Evolutionary conservation across 2,888 invertebrate species (phyloP).

Genomic region (Lasiommata megera): DNA sequence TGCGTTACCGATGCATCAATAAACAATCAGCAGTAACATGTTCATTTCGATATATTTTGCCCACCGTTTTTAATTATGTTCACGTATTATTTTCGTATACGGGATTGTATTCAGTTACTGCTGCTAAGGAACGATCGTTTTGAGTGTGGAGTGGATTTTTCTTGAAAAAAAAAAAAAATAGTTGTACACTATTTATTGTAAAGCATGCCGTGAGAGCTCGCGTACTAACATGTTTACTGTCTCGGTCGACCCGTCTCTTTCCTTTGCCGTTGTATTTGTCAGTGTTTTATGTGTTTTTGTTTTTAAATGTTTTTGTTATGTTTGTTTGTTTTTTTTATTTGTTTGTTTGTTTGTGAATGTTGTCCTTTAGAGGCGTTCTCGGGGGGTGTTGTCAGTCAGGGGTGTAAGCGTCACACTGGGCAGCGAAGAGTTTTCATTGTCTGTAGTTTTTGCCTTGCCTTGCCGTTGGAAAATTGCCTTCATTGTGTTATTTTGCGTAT

Average conservation of each 20-base stretch:
- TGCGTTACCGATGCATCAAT: conserved; percentile 52
- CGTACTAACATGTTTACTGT: conserved; percentile 59
- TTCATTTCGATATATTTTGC: conserved; percentile 34
- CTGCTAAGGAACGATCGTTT: conserved; percentile 58
- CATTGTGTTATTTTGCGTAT: conserved; percentile 72
- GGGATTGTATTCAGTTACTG: conserved; percentile 71
- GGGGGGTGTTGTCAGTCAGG: conserved; percentile 61
- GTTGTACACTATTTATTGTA: conserved; percentile 47
- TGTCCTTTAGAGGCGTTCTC: conserved; percentile 59
- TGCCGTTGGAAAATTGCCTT: conserved; percentile 62
- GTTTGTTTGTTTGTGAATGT: conserved; percentile 65
- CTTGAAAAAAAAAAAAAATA: conserved; percentile 42
- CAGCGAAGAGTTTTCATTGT: conserved; percentile 44
- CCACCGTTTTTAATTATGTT: conserved; percentile 45
- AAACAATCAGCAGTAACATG: conserved; percentile 61
- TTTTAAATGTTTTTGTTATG: conserved; percentile 48
- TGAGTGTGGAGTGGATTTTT: conserved; percentile 81
- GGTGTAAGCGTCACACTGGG: conserved; percentile 70
- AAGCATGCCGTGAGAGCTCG: conserved; percentile 71
- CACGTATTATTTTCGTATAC: conserved; percentile 51
- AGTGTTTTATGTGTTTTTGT: conserved; percentile 52
- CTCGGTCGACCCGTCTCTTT: conserved; percentile 56
- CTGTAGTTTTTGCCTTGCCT: conserved; percentile 66
- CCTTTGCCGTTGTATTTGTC: conserved; percentile 75
- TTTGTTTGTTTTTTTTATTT: conserved; percentile 41